phyloP scores from a whole-genome alignment of 2,113 vertebrate genomes.

The Pseudopodoces humilis region DNA sequence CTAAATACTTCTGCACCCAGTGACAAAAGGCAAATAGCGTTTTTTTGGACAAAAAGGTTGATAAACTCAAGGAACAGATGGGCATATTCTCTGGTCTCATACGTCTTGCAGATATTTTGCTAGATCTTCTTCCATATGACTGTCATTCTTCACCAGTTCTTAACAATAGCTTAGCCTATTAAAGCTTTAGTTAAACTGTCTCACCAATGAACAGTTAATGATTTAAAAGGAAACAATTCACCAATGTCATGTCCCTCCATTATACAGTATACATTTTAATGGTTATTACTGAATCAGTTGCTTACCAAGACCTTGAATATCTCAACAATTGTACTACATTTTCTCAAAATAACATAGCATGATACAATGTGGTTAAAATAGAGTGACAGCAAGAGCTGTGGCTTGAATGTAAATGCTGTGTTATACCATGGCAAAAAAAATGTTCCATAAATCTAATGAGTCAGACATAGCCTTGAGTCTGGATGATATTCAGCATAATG shows the following conservation, averaged over 20 bases:
- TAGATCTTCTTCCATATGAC: background rate
- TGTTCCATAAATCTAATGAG: slow-evolving; percentile 24
- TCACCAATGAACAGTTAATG: slow-evolving; percentile 48
- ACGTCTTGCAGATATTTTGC: background rate
- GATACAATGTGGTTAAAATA: slow-evolving; percentile 10
- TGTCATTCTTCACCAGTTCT: background rate
- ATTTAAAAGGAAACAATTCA: slow-evolving; percentile 57
- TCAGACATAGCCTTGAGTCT: slow-evolving; percentile 39
- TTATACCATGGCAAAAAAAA: background rate
- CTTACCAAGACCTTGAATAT: slow-evolving; percentile 52
- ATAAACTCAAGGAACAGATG: background rate
- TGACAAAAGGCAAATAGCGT: background rate
- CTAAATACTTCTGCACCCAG: background rate
- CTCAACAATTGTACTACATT: background rate
- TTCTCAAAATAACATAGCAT: slow-evolving; percentile 41
- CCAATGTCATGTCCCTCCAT: slow-evolving; percentile 22
- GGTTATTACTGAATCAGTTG: slow-evolving; percentile 4
- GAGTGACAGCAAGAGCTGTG: slow-evolving; percentile 26
- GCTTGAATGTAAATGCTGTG: slow-evolving; percentile 15
- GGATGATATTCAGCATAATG: slow-evolving; percentile 45
- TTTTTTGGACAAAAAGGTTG: background rate
- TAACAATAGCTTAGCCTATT: background rate
- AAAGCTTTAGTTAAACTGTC: slow-evolving; percentile 57
- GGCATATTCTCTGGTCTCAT: background rate
- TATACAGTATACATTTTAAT: slow-evolving; percentile 23